Evolutionary conservation across 2,797 vertebrate genomes (phyloP), one percentile per base, ranked within the genome.

Genomic region (Artibeus lituratus): DNA sequence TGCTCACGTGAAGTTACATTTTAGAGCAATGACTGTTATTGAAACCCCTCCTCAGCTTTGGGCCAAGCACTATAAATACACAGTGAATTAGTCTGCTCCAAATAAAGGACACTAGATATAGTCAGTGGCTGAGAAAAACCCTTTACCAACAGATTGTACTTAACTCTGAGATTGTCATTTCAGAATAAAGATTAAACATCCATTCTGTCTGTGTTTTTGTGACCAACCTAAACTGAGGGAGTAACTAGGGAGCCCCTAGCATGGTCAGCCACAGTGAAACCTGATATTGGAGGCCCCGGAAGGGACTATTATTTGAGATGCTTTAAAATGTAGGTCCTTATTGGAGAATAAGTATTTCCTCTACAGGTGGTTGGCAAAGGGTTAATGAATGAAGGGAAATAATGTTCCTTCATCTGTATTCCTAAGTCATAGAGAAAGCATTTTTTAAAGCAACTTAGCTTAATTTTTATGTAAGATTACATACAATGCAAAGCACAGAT

Each of bases 381-480:
- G 19, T 88, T 94, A 80, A n/a, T 91, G 85, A 67, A 26, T 21
- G 5, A 87, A 74, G 87, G 59, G 32, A 90, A 72, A 73, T 73
- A 67, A 19, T 35, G 1, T 85, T 87, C 26, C 78, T 57, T 88
- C 21, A 35, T 87, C 14, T 69, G 1, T 87, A 29, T 84, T 90
- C 51, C 57, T 73, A 44, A 73, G 18, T 83, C 65, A 76, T 47
- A 86, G 12, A 73, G 67, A 90, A 92, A 80, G 21, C 49, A 65
- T 53, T 87, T 95, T 83, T 72, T 51, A n/a, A 95, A 91, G 18
- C 47, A 65, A 72, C 14, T 88, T 62, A 32, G 42, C 39, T 87
- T 89, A 72, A 92, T 94, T 77, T 96, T 94, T 92, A 77, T 74
- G 14, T 87, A 62, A 67, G 73, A 90, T 92, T 59, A n/a, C 51